Percentiles rank a stretch among this genome's conserved stretches.
Conservation (phyloP, 2,797 vertebrate species). For the Podarcis lilfordi region DNA sequence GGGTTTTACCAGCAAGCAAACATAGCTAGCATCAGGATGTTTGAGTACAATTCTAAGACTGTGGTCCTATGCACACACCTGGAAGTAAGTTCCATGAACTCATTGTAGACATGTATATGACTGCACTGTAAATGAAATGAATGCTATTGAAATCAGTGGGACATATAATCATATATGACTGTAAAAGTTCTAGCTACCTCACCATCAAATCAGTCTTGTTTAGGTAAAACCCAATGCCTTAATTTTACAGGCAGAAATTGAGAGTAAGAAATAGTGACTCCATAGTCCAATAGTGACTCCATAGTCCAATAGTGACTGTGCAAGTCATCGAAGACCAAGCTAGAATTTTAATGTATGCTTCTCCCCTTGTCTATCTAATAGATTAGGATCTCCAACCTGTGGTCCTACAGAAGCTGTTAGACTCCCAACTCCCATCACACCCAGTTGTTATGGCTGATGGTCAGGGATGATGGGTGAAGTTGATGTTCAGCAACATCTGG, state of each 20-base stretch:
- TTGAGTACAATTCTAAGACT: not conserved
- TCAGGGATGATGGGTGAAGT: no score
- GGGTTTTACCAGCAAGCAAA: not conserved
- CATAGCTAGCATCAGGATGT: not conserved
- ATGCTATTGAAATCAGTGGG: not conserved
- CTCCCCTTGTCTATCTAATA: not conserved
- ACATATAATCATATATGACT: not conserved
- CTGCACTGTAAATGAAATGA: not conserved
- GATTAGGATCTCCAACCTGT: no score
- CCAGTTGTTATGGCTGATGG: no score
- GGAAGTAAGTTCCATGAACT: not conserved
- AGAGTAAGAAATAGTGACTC: not conserved
- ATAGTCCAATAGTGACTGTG: not conserved
- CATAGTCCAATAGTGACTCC: not conserved
- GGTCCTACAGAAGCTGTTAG: no score
- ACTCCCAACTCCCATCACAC: no score
- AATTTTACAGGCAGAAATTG: not conserved
- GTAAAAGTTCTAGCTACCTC: not conserved
- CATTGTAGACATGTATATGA: not conserved
- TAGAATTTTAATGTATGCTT: not conserved
- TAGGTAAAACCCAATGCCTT: not conserved
- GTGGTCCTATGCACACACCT: not conserved
- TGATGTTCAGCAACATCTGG: no score
- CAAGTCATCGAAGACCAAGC: not conserved
- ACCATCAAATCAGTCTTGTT: not conserved